Evolutionary conservation across 2,797 vertebrate genomes (phyloP).

Genomic region (Caiman crocodilus): DNA sequence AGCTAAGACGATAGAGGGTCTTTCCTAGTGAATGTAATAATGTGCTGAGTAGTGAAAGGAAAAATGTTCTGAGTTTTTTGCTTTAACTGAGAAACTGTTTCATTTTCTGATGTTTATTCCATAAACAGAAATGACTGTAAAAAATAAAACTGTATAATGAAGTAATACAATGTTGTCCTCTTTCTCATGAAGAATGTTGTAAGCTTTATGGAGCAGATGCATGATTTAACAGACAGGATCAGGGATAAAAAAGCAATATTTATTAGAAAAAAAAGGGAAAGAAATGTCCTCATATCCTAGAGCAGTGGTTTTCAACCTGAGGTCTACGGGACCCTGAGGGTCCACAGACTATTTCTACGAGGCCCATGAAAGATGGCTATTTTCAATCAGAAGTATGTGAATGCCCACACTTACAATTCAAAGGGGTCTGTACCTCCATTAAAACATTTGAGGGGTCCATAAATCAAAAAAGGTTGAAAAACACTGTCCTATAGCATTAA

Average conservation of each 20-base stretch:
- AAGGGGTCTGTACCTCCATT: too few species aligned
- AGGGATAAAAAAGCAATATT: constrained; percentile 4
- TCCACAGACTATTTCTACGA: too few species aligned
- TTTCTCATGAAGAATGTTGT: not conserved
- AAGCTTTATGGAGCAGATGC: not conserved
- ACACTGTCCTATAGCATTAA: not conserved
- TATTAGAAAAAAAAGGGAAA: not conserved
- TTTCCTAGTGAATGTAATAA: not conserved
- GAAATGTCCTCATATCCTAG: not conserved
- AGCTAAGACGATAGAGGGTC: not conserved
- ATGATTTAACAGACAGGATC: not conserved
- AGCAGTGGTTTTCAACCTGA: too few species aligned
- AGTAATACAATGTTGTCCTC: not conserved
- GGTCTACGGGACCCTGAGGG: too few species aligned
- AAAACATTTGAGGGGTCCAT: too few species aligned
- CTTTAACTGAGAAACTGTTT: not conserved
- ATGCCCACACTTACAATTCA: too few species aligned
- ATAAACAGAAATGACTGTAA: not conserved
- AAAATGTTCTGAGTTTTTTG: accelerated
- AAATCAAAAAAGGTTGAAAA: too few species aligned
- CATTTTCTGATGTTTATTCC: not conserved
- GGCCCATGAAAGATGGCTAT: too few species aligned
- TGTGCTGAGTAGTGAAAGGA: not conserved
- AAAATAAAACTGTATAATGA: not conserved
- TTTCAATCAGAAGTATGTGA: too few species aligned